phyloP scores from a whole-genome alignment of 2,888 invertebrate genomes.

The Eristalis intricaria region DNA sequence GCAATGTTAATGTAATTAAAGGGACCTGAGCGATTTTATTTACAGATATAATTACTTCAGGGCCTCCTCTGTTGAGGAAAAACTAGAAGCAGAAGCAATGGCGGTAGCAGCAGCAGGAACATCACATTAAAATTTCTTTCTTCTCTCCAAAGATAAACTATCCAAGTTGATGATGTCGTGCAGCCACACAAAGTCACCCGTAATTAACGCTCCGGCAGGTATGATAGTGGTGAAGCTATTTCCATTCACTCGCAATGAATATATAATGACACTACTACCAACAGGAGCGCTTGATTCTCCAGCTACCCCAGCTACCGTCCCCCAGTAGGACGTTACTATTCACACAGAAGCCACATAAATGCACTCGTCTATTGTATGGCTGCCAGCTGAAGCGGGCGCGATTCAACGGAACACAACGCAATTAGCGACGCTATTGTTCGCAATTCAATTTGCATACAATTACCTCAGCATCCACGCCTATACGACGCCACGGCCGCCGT shows the following conservation, averaged over 20 bases:
- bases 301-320: conserved; percentile 20
- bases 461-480: conserved; percentile 64
- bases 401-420: conserved; percentile 71
- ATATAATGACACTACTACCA: conserved; percentile 64
- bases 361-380: conserved; percentile 65
- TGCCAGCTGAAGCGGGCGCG: conserved; percentile 60
- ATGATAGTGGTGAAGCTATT: conserved; percentile 66
- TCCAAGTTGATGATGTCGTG: conserved; percentile 52
- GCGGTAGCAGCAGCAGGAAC: not conserved
- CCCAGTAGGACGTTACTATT: conserved; percentile 51
- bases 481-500: not conserved
- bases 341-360: conserved; percentile 70
- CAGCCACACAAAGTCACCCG: conserved; percentile 61
- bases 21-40: not conserved
- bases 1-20: conserved; percentile 51
- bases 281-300: conserved; percentile 18
- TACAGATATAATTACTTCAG: conserved; percentile 14
- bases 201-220: conserved; percentile 69
- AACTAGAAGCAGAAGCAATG: not conserved
- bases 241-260: conserved; percentile 62
- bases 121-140: conserved; percentile 39
- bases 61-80: not conserved
- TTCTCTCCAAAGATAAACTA: conserved; percentile 50
- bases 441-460: conserved; percentile 72
- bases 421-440: conserved; percentile 71